Evolutionary conservation across 2,888 invertebrate species (phyloP).

Genomic region (Drosophila ezoana): DNA sequence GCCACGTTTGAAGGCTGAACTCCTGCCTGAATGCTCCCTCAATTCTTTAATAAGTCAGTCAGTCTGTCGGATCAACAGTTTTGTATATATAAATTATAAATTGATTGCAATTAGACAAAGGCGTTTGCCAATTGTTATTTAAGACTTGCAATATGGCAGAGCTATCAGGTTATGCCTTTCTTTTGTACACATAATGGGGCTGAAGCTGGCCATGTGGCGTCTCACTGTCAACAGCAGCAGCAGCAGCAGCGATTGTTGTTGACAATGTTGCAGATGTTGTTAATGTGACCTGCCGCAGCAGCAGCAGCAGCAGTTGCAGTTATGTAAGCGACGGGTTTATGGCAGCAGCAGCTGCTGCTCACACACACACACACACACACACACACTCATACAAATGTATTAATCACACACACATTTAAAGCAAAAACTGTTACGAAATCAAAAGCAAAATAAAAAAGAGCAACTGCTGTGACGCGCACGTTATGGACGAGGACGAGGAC

Average conservation of each 20-base stretch:
- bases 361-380: constrained; percentile 12
- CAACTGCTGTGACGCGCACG: constrained; percentile 37
- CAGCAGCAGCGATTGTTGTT: constrained; percentile 31
- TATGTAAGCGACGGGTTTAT: constrained; percentile 28
- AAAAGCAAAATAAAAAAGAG: constrained; percentile 45
- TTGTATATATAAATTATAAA: no score
- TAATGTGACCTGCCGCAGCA: constrained; percentile 42
- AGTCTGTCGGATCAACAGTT: no score
- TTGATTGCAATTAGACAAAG: no score
- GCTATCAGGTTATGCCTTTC: no score
- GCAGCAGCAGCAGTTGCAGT: constrained; percentile 23
- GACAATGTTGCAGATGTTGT: constrained; percentile 58
- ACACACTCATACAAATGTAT: constrained; percentile 1
- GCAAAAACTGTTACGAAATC: constrained; percentile 43
- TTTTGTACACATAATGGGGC: constrained; percentile 3
- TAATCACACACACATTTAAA: constrained; percentile 4
- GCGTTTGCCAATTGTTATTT: no score
- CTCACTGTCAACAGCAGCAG: constrained; percentile 7
- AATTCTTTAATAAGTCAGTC: no score
- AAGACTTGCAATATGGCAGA: no score
- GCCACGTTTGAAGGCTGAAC: no score
- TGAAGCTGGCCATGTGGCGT: constrained; percentile 28
- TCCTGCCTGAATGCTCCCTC: no score
- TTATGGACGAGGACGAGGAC: background rate
- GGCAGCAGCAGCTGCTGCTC: constrained; percentile 36